These are phyloP conservation scores for Grantiella picta DNA, from an alignment of 2,113 vertebrate genomes.

Conservation along the genomic window DNA sequence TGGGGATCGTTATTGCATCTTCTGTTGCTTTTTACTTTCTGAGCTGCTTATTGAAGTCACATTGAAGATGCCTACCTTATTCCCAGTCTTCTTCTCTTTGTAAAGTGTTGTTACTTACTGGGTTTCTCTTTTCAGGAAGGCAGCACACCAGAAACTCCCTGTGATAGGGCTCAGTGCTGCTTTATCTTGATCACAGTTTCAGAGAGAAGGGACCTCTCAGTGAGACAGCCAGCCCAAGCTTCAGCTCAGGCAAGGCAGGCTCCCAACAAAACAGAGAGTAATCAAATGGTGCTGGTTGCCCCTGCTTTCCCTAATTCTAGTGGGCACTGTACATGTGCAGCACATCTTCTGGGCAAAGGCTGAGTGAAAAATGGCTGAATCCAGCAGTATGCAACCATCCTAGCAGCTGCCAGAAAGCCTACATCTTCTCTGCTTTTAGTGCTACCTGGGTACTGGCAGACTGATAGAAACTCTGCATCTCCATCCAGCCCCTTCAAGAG, in stretches of 20 bases:
- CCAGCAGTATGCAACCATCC: background rate
- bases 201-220: background rate
- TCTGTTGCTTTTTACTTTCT: background rate
- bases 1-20: background rate
- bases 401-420: background rate
- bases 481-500: background rate
- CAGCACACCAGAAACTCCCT: background rate
- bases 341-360: background rate
- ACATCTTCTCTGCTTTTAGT: background rate
- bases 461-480: background rate
- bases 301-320: background rate
- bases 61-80: background rate
- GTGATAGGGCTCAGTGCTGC: background rate
- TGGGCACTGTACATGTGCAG: background rate
- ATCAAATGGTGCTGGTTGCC: background rate
- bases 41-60: background rate
- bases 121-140: background rate
- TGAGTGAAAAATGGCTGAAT: background rate
- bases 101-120: background rate
- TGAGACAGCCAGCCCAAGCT: background rate
- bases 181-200: background rate
- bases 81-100: background rate
- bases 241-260: background rate
- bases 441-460: background rate
- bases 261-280: background rate